Base-by-base conservation (phyloP, 2,797 vertebrate species). In the Hozukius guyotensis region DNA sequence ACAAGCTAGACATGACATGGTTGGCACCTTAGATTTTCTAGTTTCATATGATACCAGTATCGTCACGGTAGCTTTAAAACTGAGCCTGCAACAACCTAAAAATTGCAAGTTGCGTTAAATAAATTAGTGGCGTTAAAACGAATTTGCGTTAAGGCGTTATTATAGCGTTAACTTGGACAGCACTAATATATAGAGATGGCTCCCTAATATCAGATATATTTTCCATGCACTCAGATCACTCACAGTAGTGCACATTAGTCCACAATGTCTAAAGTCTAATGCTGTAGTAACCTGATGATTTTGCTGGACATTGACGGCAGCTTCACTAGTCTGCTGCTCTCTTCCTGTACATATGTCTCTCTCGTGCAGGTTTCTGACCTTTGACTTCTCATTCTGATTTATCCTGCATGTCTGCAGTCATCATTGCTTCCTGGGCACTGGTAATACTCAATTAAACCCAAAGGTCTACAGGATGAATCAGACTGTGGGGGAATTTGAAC, bases 371-470 rank as follows among this genome's bases (percentile, higher is more conserved):
- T 80, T 84, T 83, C 70, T 80, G 88, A 93, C 93, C 92, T 94
- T 79, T 82, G 93, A 94, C 93, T 83, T 82, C 74, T 86, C 49
- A 18, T 55, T 78, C 84, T 91, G 84, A 94, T 93, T 93, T 89
- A 93, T 93, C 78, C 79, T 68, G 75, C 71, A 71, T 87, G 88
- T 90, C 90, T 88, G 88, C 73, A 84, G 84, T 90, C 89, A 91
- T 92, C 89, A 90, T 87, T 60, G 85, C 84, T 90, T 91, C 88
- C 80, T 59, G 69, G 84, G 70, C 77, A 76, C 88, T 71, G 75
- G 85, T 91, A 91, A 89, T 87, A 92, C 83, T 90, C 92, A 94
- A 93, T 95, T 95, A 94, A 92, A 93, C 74, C 75, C 90, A 93
- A 93, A 95, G 92, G 89, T 94, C 92, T 91, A 75, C 78, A 63